These are phyloP conservation scores for Cheirogaleus major DNA, from an alignment of 2,797 vertebrate species.

Conservation along the genomic window DNA sequence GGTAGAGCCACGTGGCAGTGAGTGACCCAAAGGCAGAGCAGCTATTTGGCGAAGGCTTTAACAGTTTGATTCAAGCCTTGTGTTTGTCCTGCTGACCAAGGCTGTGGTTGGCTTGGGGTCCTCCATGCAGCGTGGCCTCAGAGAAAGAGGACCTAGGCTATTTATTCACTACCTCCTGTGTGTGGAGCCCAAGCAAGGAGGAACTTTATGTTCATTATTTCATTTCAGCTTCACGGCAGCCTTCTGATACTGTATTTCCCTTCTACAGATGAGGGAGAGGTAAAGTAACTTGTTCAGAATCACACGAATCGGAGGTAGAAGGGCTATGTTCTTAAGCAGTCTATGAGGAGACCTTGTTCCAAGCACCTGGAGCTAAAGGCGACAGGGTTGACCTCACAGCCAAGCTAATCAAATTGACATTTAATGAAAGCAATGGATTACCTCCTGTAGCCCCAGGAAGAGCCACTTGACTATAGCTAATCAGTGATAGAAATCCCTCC, in stretches of 20 bases:
- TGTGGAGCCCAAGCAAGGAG: background rate
- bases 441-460: background rate
- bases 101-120: background rate
- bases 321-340: background rate
- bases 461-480: background rate
- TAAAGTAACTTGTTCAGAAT: background rate
- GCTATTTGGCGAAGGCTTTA: background rate
- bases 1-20: background rate
- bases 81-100: background rate
- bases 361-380: background rate
- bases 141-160: background rate
- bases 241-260: background rate
- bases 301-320: background rate
- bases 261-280: background rate
- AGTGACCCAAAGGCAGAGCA: background rate
- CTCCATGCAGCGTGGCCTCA: accelerated
- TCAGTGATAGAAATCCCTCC: conserved; percentile 4
- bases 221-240: background rate
- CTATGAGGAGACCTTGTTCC: background rate
- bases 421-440: background rate
- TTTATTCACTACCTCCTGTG: background rate
- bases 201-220: background rate
- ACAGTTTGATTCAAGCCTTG: background rate
- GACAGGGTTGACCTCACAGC: background rate
- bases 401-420: background rate